Conservation (phyloP, 2,888 invertebrate species). For the Melieria crassipennis region DNA sequence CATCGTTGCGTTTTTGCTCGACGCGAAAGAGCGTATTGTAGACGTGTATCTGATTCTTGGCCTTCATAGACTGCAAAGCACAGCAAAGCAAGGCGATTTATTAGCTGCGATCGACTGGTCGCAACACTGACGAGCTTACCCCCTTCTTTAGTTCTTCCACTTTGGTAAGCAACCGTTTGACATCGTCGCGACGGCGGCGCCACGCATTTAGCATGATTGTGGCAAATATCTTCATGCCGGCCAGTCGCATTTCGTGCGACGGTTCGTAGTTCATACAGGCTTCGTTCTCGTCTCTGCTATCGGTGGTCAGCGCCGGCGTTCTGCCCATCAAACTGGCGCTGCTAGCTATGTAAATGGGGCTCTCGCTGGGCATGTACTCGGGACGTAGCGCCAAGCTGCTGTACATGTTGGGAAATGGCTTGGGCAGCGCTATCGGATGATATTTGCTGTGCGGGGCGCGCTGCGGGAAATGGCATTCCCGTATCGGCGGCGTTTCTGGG, state of each 20-base stretch:
- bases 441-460: neutral
- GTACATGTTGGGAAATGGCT: slow-evolving; percentile 19
- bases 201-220: slow-evolving; percentile 58
- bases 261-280: neutral
- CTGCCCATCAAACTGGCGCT: neutral
- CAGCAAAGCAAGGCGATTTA: neutral
- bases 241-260: slow-evolving; percentile 25
- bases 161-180: slow-evolving; percentile 46
- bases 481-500: no score
- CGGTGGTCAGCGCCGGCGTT: neutral
- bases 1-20: slow-evolving; percentile 57
- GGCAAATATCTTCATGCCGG: slow-evolving; percentile 54
- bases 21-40: slow-evolving; percentile 54
- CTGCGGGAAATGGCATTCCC: neutral
- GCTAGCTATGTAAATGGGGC: neutral
- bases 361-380: slow-evolving; percentile 12
- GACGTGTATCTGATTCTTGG: slow-evolving; percentile 55
- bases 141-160: slow-evolving; percentile 47
- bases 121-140: slow-evolving; percentile 45
- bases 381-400: slow-evolving; percentile 7
- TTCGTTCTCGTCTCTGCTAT: neutral
- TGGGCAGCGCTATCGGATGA: neutral
- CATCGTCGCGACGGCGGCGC: slow-evolving; percentile 56
- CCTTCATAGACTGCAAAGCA: slow-evolving; percentile 48
- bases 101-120: neutral